phyloP scores from a whole-genome alignment of 2,797 vertebrate species.

The Acrocephalus scirpaceus region DNA sequence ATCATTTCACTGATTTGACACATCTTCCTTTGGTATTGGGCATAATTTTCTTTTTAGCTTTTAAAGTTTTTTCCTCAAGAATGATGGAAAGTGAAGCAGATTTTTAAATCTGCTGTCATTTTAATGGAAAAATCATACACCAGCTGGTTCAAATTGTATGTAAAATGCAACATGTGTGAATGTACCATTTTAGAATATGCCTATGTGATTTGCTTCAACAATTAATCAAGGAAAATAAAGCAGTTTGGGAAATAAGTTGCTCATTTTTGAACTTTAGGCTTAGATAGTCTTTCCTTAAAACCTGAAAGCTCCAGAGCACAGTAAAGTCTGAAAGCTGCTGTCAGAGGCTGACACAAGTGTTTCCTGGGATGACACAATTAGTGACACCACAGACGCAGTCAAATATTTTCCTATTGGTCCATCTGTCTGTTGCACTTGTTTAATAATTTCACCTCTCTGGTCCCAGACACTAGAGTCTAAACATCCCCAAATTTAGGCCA shows the following conservation, averaged over 20 bases:
- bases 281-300: neutral
- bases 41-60: neutral
- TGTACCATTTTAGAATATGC: neutral
- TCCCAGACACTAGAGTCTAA: neutral
- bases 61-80: neutral
- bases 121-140: neutral
- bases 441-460: neutral
- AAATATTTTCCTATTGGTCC: neutral
- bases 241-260: neutral
- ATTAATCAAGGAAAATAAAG: neutral
- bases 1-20: slow-evolving; percentile 10
- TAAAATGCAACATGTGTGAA: neutral
- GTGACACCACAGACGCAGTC: neutral
- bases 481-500: neutral
- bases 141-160: neutral
- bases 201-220: neutral
- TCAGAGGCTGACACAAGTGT: neutral
- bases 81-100: neutral
- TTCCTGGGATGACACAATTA: neutral
- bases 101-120: neutral
- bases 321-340: neutral
- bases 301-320: neutral
- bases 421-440: neutral
- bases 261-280: neutral
- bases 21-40: neutral